A percentile compares a stretch with the other conserved stretches of the same genome.
Evolutionary conservation across 1,140 invertebrate species (phyloP).

Genomic region (Ganaspis sp.): DNA sequence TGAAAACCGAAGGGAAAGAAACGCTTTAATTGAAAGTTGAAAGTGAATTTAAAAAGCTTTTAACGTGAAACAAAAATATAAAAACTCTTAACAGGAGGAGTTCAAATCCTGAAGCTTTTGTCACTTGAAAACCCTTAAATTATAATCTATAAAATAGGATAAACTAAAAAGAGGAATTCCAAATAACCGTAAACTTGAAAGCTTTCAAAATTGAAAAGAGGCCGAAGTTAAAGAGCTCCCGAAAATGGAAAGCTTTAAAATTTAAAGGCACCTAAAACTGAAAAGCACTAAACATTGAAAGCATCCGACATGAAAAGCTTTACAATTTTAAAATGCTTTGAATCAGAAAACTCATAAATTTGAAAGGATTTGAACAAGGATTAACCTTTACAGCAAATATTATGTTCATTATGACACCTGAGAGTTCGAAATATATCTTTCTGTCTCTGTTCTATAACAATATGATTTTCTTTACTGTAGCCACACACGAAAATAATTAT

Average conservation of each 20-base stretch:
- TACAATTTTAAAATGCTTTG: slow-evolving; percentile 10
- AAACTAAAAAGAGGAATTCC: not conserved
- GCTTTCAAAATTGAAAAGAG: slow-evolving; percentile 7
- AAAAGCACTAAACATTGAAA: slow-evolving; percentile 10
- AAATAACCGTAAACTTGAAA: slow-evolving; percentile 1
- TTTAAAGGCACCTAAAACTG: slow-evolving; percentile 6
- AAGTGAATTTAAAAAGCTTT: not conserved
- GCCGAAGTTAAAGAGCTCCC: slow-evolving; percentile 12
- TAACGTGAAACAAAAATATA: not conserved
- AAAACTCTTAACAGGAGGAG: too few relatives aligned
- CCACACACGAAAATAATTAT: too few relatives aligned
- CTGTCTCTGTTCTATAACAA: too few relatives aligned
- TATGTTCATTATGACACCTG: not conserved
- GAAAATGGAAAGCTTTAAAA: slow-evolving; percentile 10
- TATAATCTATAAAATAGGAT: not conserved
- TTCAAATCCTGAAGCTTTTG: not conserved
- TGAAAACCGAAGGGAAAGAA: too few relatives aligned
- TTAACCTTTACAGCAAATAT: not conserved
- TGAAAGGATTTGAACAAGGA: not conserved
- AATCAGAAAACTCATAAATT: slow-evolving; percentile 14
- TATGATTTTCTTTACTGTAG: too few relatives aligned
- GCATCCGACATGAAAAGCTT: slow-evolving; percentile 8
- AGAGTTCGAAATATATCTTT: too few relatives aligned
- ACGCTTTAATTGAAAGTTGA: too few relatives aligned
- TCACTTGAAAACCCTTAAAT: not conserved